Percentiles rank a stretch among this genome's conserved stretches.
These are phyloP conservation scores for Gallinago stenura DNA, from an alignment of 2,797 vertebrate genomes.

Conservation along the genomic window DNA sequence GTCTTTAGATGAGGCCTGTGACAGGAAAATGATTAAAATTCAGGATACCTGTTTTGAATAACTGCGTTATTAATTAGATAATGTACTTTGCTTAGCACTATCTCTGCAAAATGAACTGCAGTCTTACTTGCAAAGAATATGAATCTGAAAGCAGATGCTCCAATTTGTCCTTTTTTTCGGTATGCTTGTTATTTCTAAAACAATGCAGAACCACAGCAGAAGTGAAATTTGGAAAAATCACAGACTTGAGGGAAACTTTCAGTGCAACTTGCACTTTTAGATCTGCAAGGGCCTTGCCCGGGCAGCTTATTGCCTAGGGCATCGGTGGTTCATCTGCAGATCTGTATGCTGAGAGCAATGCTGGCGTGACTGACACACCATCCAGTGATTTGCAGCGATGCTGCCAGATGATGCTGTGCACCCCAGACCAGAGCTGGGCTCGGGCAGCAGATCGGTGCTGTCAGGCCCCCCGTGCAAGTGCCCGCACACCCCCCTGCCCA, in stretches of 20 bases:
- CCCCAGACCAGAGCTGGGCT: not conserved
- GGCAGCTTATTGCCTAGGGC: not conserved
- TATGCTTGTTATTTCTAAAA: not conserved
- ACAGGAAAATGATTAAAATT: not conserved
- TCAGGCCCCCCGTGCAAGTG: not conserved
- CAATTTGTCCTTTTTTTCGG: not conserved
- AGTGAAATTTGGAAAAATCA: not conserved
- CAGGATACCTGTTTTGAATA: not conserved
- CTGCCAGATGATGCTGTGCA: not conserved
- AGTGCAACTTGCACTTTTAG: not conserved
- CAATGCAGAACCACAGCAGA: not conserved
- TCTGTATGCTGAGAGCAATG: rapidly evolving
- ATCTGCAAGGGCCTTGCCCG: not conserved
- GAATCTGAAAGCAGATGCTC: not conserved
- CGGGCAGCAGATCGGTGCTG: not conserved
- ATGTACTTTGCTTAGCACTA: not conserved
- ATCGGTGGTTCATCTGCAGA: rapidly evolving
- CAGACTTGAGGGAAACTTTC: not conserved
- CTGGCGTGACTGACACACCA: rapidly evolving
- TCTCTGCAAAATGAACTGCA: not conserved
- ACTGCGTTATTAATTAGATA: not conserved
- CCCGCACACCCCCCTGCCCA: not conserved
- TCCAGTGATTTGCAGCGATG: not conserved
- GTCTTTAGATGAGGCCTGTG: not conserved
- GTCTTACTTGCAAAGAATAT: not conserved